Evolutionary conservation across 2,797 vertebrate genomes (phyloP).

Genomic region (Simalia tracyae): DNA sequence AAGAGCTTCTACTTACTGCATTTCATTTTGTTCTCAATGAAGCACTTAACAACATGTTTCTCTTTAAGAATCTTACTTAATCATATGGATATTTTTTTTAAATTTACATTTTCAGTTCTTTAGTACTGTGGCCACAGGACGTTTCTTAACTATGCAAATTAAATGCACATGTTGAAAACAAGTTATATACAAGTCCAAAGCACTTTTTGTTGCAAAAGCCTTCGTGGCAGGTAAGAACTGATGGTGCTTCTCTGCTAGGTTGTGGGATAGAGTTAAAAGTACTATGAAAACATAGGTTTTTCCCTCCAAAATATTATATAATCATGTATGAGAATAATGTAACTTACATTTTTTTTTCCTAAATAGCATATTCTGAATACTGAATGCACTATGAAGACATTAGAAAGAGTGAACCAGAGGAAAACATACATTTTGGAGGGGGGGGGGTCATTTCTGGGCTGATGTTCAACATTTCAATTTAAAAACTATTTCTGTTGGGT

Average conservation of each 20-base stretch:
- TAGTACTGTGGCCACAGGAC: slow-evolving; percentile 83
- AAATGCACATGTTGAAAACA: slow-evolving; percentile 81
- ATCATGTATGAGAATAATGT: slow-evolving; percentile 66
- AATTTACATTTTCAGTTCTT: slow-evolving; percentile 84
- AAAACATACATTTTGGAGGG: slow-evolving; percentile 42
- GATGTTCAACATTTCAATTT: slow-evolving; percentile 65
- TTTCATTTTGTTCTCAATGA: slow-evolving; percentile 84
- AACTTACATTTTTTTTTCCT: slow-evolving; percentile 61
- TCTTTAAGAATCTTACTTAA: slow-evolving; percentile 84
- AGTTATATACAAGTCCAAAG: slow-evolving; percentile 73
- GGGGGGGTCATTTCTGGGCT: slow-evolving; percentile 64
- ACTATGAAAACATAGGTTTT: slow-evolving; percentile 51
- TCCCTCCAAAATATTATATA: slow-evolving; percentile 60
- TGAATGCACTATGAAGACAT: slow-evolving; percentile 46
- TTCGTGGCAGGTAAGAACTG: slow-evolving; percentile 78
- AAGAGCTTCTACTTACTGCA: slow-evolving; percentile 76
- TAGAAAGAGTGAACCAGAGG: slow-evolving; percentile 59
- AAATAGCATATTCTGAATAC: slow-evolving; percentile 50
- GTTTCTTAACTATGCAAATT: slow-evolving; percentile 83
- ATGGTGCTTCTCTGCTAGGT: slow-evolving; percentile 77
- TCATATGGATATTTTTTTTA: slow-evolving; percentile 89
- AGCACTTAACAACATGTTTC: slow-evolving; percentile 83
- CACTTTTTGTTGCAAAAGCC: slow-evolving; percentile 71
- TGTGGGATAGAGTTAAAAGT: slow-evolving; percentile 55
- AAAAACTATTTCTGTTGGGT: slow-evolving; percentile 60